A percentile compares a stretch with the other conserved stretches of the same genome.
phyloP scores from a whole-genome alignment of 2,888 invertebrate genomes.

The Ophioninae sp. region DNA sequence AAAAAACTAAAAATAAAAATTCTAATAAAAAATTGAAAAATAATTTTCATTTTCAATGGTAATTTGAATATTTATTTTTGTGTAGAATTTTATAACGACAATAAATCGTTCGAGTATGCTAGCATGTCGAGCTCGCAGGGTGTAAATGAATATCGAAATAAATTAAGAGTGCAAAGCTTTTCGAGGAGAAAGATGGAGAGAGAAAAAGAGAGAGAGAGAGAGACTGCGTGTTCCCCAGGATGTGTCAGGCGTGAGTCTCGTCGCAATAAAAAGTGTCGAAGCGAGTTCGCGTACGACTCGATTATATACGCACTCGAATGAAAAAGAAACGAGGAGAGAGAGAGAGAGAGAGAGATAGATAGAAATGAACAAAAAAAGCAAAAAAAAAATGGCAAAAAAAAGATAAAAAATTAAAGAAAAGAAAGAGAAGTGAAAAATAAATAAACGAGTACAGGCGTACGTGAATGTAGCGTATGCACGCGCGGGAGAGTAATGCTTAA shows the following conservation, averaged over 20 bases:
- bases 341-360: too few relatives aligned
- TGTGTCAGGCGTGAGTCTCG: constrained; percentile 52
- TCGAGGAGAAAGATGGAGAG: not conserved
- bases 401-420: constrained; percentile 20
- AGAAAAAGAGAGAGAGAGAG: not conserved
- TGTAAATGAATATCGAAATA: constrained; percentile 64
- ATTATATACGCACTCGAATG: constrained; percentile 57
- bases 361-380: constrained; percentile 14
- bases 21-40: too few relatives aligned
- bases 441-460: constrained; percentile 19
- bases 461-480: constrained; percentile 14
- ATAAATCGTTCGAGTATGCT: constrained; percentile 33
- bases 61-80: too few relatives aligned
- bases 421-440: constrained; percentile 1
- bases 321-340: constrained; percentile 28
- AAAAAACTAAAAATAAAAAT: too few relatives aligned
- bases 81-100: too few relatives aligned
- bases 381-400: constrained; percentile 3
- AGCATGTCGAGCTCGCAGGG: constrained; percentile 48
- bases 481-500: constrained; percentile 22
- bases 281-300: constrained; percentile 62
- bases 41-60: too few relatives aligned
- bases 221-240: not conserved
- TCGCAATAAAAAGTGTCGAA: constrained; percentile 62
- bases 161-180: constrained; percentile 49